Percentiles rank a stretch among this genome's conserved stretches.
These are phyloP conservation scores for Agonopterix arenella DNA, from an alignment of 2,888 invertebrate genomes.

Conservation along the genomic window DNA sequence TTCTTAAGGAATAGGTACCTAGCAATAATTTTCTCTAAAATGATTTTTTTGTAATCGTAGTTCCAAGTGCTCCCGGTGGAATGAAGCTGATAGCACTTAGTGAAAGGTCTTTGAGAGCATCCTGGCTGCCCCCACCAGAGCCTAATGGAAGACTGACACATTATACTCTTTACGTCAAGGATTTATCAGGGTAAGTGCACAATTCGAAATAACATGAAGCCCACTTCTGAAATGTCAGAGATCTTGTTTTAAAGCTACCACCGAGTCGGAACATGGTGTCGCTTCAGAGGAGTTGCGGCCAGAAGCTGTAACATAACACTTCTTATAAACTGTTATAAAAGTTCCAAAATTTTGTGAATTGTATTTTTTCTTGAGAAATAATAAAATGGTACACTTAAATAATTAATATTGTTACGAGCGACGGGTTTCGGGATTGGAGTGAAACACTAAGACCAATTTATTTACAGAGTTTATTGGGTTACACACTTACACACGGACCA, in stretches of 20 bases:
- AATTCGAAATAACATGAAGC: no score
- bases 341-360: no score
- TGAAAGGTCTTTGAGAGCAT: conserved; percentile 87
- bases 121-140: conserved; percentile 89
- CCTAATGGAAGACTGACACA: conserved; percentile 89
- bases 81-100: conserved; percentile 90
- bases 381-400: no score
- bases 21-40: neutral
- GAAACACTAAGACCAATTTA: no score
- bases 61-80: conserved; percentile 89
- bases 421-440: no score
- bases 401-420: no score
- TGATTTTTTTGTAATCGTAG: conserved; percentile 52
- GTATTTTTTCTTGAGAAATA: no score
- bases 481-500: no score
- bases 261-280: neutral
- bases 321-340: neutral
- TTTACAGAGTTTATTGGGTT: no score
- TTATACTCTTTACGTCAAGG: conserved; percentile 87
- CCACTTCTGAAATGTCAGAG: no score
- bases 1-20: neutral
- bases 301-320: neutral
- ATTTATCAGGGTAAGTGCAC: conserved; percentile 77
- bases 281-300: no score
- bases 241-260: no score